phyloP scores from a whole-genome alignment of 2,888 invertebrate genomes.

The Microdon myrmicae region DNA sequence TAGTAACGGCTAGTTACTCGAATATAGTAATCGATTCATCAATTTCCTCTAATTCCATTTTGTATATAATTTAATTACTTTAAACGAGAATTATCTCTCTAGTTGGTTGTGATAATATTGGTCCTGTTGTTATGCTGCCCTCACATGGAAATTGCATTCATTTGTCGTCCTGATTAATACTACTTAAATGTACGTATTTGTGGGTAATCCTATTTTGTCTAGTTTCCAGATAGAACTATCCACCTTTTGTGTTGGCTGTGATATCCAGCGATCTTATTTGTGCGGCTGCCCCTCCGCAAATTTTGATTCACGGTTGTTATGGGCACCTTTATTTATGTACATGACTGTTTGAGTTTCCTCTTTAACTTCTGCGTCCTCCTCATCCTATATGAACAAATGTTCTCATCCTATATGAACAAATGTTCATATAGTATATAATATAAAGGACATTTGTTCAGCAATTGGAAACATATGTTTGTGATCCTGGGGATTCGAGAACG shows the following conservation, averaged over 20 bases:
- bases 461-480: conserved; percentile 38
- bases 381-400: conserved; percentile 4
- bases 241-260: conserved; percentile 29
- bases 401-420: conserved; percentile 16
- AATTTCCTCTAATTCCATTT: conserved; percentile 16
- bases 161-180: conserved; percentile 47
- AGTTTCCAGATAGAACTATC: conserved; percentile 32
- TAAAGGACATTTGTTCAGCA: too few species aligned
- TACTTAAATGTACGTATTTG: conserved; percentile 47
- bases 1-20: too few species aligned
- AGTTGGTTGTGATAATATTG: background rate
- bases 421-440: too few species aligned
- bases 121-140: conserved; percentile 10
- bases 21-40: conserved; percentile 32
- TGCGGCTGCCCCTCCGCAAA: conserved; percentile 19
- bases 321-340: conserved; percentile 19
- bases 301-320: conserved; percentile 29
- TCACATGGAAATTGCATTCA: conserved; percentile 38
- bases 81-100: conserved; percentile 35
- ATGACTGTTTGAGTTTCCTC: conserved; percentile 7
- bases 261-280: conserved; percentile 41
- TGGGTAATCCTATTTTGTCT: conserved; percentile 49
- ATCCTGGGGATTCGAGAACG: conserved; percentile 37
- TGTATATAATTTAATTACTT: conserved; percentile 34
- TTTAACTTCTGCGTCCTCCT: conserved; percentile 14